phyloP scores from a whole-genome alignment of 2,113 vertebrate species.

The Epinephelus cyanopodus region DNA sequence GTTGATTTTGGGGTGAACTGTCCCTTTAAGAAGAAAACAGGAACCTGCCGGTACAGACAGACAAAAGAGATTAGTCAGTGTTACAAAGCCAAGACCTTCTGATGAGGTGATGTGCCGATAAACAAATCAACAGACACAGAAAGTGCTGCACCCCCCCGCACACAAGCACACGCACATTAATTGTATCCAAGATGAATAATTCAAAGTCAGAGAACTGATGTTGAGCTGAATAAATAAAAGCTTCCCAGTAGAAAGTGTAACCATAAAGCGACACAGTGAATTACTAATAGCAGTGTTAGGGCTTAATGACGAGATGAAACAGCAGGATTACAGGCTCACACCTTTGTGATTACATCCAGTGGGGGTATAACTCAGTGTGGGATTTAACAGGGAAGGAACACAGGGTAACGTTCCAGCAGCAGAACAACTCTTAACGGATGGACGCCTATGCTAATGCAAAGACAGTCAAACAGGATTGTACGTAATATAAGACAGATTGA shows the following conservation, averaged over 20 bases:
- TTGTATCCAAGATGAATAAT: slow-evolving; percentile 79
- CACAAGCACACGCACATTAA: slow-evolving; percentile 56
- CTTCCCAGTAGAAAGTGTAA: slow-evolving; percentile 57
- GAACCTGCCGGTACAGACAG: background rate
- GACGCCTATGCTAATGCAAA: slow-evolving; percentile 1
- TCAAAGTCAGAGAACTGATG: slow-evolving; percentile 67
- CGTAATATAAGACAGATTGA: slow-evolving; percentile 37
- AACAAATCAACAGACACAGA: slow-evolving; percentile 50
- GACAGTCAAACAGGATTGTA: slow-evolving; percentile 10
- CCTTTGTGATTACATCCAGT: slow-evolving; percentile 54
- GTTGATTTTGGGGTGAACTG: too few relatives aligned
- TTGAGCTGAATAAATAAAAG: slow-evolving; percentile 79
- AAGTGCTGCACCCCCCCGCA: slow-evolving; percentile 2
- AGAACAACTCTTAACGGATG: background rate
- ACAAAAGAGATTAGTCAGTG: slow-evolving; percentile 13
- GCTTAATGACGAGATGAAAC: slow-evolving; percentile 62
- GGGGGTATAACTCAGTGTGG: slow-evolving; percentile 31
- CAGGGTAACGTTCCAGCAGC: background rate
- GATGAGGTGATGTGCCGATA: slow-evolving; percentile 50
- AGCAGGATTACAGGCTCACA: slow-evolving; percentile 57
- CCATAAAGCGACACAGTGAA: slow-evolving; percentile 71
- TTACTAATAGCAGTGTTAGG: slow-evolving; percentile 63
- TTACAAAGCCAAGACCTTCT: slow-evolving; percentile 41
- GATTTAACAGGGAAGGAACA: slow-evolving; percentile 14
- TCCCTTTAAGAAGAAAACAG: background rate